phyloP scores from a whole-genome alignment of 1,140 invertebrate species.

The Drosophila azteca region DNA sequence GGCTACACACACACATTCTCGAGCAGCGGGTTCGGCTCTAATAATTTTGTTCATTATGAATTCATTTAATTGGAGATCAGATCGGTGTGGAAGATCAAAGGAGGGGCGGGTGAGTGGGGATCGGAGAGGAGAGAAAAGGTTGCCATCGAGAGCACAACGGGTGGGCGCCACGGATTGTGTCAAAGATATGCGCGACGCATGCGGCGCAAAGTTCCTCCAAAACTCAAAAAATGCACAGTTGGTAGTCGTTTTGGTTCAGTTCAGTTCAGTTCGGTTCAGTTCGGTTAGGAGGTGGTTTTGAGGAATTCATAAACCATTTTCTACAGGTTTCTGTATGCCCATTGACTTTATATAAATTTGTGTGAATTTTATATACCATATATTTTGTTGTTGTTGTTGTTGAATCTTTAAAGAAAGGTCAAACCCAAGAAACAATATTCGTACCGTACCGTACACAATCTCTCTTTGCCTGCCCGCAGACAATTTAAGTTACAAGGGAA shows the following conservation, averaged over 20 bases:
- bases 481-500: conserved; percentile 23
- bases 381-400: not conserved
- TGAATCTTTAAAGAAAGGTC: conserved; percentile 58
- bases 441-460: conserved; percentile 60
- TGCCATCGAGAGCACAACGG: conserved; percentile 73
- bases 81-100: conserved; percentile 5
- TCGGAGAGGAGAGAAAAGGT: conserved; percentile 58
- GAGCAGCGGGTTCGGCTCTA: conserved; percentile 54
- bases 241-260: conserved; percentile 54
- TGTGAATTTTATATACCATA: conserved; percentile 44
- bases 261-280: not conserved
- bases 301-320: conserved; percentile 62
- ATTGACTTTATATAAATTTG: conserved; percentile 30
- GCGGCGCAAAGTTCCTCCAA: conserved; percentile 77
- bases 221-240: conserved; percentile 64
- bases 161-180: conserved; percentile 80
- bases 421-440: conserved; percentile 70
- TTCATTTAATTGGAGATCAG: conserved; percentile 75
- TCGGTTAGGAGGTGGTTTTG: conserved; percentile 14
- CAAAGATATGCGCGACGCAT: conserved; percentile 81
- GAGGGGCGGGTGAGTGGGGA: conserved; percentile 21
- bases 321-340: conserved; percentile 41
- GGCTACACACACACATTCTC: conserved; percentile 11
- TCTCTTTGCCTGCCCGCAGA: conserved; percentile 30
- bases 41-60: conserved; percentile 80